These are phyloP conservation scores for Mungos mungo DNA, from an alignment of 2,113 vertebrate genomes.

Conservation along the genomic window DNA sequence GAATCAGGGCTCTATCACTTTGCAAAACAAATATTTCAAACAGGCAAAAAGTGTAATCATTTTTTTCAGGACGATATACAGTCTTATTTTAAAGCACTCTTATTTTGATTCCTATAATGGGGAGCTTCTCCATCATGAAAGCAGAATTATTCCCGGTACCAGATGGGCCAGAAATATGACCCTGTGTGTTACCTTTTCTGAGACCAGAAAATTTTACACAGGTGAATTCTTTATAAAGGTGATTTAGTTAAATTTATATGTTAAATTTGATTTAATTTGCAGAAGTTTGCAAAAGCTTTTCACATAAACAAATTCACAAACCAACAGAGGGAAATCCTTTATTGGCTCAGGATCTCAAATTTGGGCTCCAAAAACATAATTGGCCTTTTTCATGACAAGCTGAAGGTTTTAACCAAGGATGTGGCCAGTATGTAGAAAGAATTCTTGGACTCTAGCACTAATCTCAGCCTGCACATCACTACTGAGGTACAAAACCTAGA, in stretches of 20 bases:
- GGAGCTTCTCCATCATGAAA: neutral
- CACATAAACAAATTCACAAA: conserved; percentile 13
- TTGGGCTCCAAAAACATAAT: neutral
- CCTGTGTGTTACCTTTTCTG: neutral
- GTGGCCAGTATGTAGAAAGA: neutral
- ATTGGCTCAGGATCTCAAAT: neutral
- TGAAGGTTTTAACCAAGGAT: neutral
- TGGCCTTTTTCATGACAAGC: neutral
- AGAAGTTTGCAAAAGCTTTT: conserved; percentile 27
- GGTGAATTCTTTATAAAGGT: neutral
- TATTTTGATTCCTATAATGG: neutral
- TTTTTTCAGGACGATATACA: neutral
- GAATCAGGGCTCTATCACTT: neutral
- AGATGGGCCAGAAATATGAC: neutral
- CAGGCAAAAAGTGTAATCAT: neutral
- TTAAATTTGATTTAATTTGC: conserved; percentile 17
- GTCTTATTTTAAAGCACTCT: neutral
- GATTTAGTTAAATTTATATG: neutral
- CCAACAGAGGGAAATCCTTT: neutral
- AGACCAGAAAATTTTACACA: neutral
- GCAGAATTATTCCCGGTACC: neutral
- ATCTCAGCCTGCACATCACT: neutral
- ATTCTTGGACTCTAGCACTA: neutral
- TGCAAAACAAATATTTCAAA: conserved; percentile 41
- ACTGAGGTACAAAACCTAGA: neutral